Evolutionary conservation across 2,888 invertebrate genomes (phyloP).

Genomic region (Oxystoma pomonae): DNA sequence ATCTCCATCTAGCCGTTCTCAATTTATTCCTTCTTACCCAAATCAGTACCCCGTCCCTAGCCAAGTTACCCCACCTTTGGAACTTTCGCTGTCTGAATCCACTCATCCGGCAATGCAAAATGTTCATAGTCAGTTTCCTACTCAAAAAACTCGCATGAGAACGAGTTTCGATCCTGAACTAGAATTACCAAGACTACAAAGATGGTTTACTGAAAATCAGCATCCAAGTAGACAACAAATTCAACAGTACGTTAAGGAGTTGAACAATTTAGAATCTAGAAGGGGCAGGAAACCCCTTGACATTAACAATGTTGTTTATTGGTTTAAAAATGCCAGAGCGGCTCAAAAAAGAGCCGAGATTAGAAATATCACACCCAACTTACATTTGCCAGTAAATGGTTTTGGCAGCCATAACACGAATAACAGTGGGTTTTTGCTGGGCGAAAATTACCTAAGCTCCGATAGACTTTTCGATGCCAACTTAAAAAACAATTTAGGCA

Average conservation of each 20-base stretch:
- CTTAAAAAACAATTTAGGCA: conserved; percentile 61
- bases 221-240: conserved; percentile 97
- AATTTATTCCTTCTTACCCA: conserved; percentile 49
- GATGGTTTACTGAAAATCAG: conserved; percentile 96
- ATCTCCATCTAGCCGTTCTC: conserved; percentile 40
- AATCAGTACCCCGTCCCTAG: conserved; percentile 51
- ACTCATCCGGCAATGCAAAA: conserved; percentile 73
- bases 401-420: conserved; percentile 63
- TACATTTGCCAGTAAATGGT: conserved; percentile 61
- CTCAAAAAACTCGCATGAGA: conserved; percentile 90
- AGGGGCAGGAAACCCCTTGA: conserved; percentile 91
- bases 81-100: conserved; percentile 52
- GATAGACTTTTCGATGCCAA: conserved; percentile 52
- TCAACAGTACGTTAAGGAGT: conserved; percentile 89
- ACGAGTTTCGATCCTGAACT: conserved; percentile 96
- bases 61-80: conserved; percentile 44
- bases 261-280: conserved; percentile 89
- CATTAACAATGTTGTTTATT: conserved; percentile 93
- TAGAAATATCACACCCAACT: conserved; percentile 55
- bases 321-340: conserved; percentile 97
- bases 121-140: conserved; percentile 71
- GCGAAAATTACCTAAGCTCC: conserved; percentile 55
- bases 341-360: conserved; percentile 90
- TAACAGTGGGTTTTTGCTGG: conserved; percentile 59
- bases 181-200: conserved; percentile 91